Base-by-base conservation (phyloP, 2,888 invertebrate species). In the Augochlorella aurata region DNA sequence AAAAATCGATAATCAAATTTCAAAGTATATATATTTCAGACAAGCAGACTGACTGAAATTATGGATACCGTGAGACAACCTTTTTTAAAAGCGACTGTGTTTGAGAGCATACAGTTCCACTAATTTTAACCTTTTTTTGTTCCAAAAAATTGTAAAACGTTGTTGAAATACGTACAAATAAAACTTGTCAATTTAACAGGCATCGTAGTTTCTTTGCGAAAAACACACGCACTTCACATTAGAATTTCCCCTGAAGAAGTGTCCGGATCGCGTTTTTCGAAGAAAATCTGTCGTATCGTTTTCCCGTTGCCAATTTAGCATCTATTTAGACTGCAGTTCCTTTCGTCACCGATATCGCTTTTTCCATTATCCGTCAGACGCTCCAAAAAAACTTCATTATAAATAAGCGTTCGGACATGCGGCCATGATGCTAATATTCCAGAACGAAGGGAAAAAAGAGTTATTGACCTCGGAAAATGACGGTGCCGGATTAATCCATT, bases 401-500 rank as follows among this genome's bases (percentile, higher is more conserved):
- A 50, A 58, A 73, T 65, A 58, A 72, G 18, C 61, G 29, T 10
- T n/a, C 12, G 7, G 29, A 21, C n/a, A 16, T 10, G 24, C 29
- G 45, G 18, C 58, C n/a, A 44, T 14, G 44, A 54, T 3, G 38
- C 45, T 21, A 44, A 65, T 65, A 73, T 44, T 18, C 21, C 45
- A 44, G 16, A 38, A 16, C n/a, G 24, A n/a, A 50, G 21, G 47
- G 67, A 16, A 76, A 68, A 75, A 49, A 66, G 24, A 66, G 79
- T 81, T 79, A 71, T 67, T 76, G 71, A 85, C 75, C 81, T 54
- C 66, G 9, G 45, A 7, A 29, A 73, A 58, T n/a, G 29, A 21
- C 61, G 47, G 12, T 61, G 14, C 38, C 44, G 21, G 54, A 70
- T 84, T 80, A 81, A 79, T 83, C 78, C 44, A 67, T 49, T 81